These are phyloP conservation scores for Morpho achilles DNA, from an alignment of 2,888 invertebrate genomes.

Conservation along the genomic window DNA sequence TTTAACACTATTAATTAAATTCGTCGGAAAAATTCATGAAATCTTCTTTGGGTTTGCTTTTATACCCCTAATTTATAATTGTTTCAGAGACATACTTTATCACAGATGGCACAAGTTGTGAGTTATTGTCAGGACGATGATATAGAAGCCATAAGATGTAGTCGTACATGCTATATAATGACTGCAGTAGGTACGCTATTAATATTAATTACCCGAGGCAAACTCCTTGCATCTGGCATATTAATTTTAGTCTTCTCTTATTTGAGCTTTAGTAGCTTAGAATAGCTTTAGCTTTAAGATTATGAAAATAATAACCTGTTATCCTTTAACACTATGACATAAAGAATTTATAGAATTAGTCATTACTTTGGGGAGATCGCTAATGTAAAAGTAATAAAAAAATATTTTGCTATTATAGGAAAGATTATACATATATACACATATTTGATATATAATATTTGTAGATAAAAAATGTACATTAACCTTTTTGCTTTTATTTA, in stretches of 20 bases:
- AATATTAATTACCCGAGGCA: conserved; percentile 33
- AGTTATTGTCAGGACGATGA: conserved; percentile 14
- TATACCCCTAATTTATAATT: neutral
- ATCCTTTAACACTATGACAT: neutral
- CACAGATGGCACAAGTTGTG: conserved; percentile 5
- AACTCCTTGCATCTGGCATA: conserved; percentile 17
- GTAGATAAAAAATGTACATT: no score
- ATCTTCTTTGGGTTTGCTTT: neutral
- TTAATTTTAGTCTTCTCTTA: conserved; percentile 27
- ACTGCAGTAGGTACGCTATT: conserved; percentile 28
- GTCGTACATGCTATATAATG: conserved; percentile 19
- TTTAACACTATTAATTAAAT: no score
- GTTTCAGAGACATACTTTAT: neutral
- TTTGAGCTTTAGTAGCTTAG: conserved; percentile 1
- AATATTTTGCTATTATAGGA: no score
- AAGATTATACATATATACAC: no score
- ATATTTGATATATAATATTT: no score
- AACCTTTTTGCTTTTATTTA: no score
- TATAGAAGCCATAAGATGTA: conserved; percentile 6
- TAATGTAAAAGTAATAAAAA: no score
- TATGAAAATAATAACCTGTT: neutral
- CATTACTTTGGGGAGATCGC: no score
- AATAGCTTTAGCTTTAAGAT: no score
- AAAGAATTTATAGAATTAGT: neutral
- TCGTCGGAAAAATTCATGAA: neutral